Evolutionary conservation across 2,113 vertebrate genomes (phyloP).

Genomic region (Spilogale gracilis): DNA sequence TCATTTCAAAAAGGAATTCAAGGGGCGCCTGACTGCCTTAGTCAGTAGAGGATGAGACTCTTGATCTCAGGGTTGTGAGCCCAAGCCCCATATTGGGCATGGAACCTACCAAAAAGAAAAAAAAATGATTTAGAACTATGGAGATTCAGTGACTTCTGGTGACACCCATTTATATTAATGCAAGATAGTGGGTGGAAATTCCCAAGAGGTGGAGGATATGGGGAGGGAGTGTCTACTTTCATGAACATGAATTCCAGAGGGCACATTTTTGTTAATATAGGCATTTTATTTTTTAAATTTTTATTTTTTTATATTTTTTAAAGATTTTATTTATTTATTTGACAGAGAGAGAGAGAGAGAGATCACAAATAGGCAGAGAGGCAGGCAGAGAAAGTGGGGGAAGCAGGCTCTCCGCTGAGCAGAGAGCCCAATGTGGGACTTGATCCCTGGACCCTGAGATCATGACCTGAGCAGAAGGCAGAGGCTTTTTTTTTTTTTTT

Average conservation of each 20-base stretch:
- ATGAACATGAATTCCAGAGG: neutral
- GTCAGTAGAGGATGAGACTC: neutral
- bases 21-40: neutral
- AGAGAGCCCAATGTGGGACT: too few species aligned
- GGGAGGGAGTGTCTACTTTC: neutral
- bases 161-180: neutral
- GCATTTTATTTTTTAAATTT: neutral
- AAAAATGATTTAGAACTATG: neutral
- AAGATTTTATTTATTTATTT: too few species aligned
- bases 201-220: neutral
- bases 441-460: too few species aligned
- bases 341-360: too few species aligned
- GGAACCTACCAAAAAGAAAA: neutral
- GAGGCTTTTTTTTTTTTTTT: too few species aligned
- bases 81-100: neutral
- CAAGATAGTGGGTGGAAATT: neutral
- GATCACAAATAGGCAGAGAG: too few species aligned
- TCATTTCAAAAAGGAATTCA: slow-evolving; percentile 21
- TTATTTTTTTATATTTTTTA: too few species aligned
- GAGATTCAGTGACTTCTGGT: neutral
- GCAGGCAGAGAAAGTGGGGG: too few species aligned
- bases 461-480: too few species aligned
- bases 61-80: neutral
- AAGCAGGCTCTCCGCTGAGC: too few species aligned
- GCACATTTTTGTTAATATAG: neutral